phyloP scores from a whole-genome alignment of 2,113 vertebrate genomes.

The Oreochromis niloticus region DNA sequence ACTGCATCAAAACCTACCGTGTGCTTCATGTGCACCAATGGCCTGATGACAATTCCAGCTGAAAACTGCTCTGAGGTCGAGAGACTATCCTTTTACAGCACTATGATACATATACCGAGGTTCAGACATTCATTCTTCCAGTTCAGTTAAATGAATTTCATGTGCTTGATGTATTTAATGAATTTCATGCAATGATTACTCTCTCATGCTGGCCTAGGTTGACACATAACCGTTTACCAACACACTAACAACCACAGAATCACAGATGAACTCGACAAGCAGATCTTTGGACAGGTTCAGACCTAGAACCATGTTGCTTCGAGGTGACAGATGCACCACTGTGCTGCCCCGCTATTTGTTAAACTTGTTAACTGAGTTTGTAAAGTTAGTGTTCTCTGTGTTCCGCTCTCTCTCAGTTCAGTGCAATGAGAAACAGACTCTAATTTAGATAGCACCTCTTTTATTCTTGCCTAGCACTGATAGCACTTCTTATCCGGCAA shows the following conservation, averaged over 20 bases:
- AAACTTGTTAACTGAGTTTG: background rate
- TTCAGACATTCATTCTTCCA: background rate
- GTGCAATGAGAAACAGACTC: background rate
- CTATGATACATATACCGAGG: background rate
- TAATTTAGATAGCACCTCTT: background rate
- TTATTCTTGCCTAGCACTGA: background rate
- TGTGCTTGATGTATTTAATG: background rate
- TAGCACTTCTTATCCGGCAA: background rate
- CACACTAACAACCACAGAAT: too few species aligned
- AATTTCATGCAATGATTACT: background rate
- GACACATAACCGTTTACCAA: too few species aligned
- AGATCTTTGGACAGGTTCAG: too few species aligned
- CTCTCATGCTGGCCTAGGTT: background rate
- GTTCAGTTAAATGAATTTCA: background rate
- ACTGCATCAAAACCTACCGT: fast-evolving
- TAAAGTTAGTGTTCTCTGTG: background rate
- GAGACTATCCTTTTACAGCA: background rate
- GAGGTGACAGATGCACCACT: background rate
- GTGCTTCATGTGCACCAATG: background rate
- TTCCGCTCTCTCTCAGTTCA: background rate
- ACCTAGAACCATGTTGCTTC: too few species aligned
- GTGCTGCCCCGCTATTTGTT: background rate
- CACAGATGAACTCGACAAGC: too few species aligned
- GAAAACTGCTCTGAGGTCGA: background rate
- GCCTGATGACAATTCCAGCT: background rate